Base-by-base conservation (phyloP, 2,888 invertebrate species). In the Drosophila neotestacea region DNA sequence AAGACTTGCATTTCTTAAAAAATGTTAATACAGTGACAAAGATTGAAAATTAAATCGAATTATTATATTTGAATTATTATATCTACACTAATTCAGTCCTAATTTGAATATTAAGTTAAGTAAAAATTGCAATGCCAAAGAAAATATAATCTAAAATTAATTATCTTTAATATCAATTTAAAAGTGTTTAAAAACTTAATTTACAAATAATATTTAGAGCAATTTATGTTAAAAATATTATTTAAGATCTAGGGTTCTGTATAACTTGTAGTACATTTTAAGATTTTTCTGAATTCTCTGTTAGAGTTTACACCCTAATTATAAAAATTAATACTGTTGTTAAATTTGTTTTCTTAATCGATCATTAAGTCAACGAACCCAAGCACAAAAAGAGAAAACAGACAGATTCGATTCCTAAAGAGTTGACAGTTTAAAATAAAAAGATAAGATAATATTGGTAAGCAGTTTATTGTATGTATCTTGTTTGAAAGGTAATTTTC, bases 381-480 rank as follows among this genome's bases (percentile, higher is more conserved):
- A 41, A 41, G 4, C 16, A 9, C 16, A 16, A 13, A 39, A 16
- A 42, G 10, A 7, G 22, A 38, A 48, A 48, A 30, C 38, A 28
- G 22, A 48, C 28, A 22, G 27, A 48, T 48, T 44, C 36, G 16
- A 44, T 61, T n/a, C 27, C 28, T 42, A 4, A n/a, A 44, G 22
- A 54, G 16, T 13, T 36, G 36, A 28, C 42, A 52, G 16, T 34
- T 16, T 32, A 5, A n/a, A 32, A 34, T 1, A 30, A 44, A 44
- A 13, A 27, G 60, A 61, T 61, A 61, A 61, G 60, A 61, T 44
- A 61, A 61, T 36, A 36, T 28, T 16, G 30, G 22, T 10, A 42
- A 32, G n/a, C n/a, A 13, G 10, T 38, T 28, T 39, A 52, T 38
- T 52, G 38, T 10, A 51, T 52, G 38, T 10, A 51, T 51, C 27